Evolutionary conservation across 2,113 vertebrate species (phyloP).

Genomic region (Brachirus orientalis): DNA sequence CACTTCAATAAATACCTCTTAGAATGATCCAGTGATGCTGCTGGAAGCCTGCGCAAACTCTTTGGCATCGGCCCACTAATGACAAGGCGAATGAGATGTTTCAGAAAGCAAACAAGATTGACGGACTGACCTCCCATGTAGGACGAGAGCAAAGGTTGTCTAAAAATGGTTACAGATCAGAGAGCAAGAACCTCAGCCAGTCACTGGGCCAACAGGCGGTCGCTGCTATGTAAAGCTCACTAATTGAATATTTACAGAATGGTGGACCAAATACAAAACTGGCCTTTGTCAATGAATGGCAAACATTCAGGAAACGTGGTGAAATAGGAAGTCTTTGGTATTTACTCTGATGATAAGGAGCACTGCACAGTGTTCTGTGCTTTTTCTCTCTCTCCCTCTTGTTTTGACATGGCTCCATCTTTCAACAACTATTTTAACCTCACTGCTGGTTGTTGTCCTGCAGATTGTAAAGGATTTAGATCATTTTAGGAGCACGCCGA

Average conservation of each 20-base stretch:
- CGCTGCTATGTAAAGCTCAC: slow-evolving; percentile 45
- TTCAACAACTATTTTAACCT: neutral
- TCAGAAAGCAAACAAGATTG: slow-evolving; percentile 34
- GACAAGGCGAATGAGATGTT: slow-evolving; percentile 52
- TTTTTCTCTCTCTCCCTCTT: slow-evolving; percentile 26
- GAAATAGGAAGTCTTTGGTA: slow-evolving; percentile 65
- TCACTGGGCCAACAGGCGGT: slow-evolving; percentile 29
- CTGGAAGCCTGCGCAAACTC: neutral
- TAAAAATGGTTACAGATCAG: slow-evolving; percentile 83
- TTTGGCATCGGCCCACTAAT: slow-evolving; percentile 42
- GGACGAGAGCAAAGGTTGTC: slow-evolving; percentile 64
- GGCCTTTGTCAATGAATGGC: slow-evolving; percentile 70
- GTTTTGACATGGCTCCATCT: slow-evolving; percentile 23
- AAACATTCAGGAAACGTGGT: slow-evolving; percentile 41
- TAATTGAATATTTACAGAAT: slow-evolving; percentile 83
- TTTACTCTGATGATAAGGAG: slow-evolving; percentile 43
- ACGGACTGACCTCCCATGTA: slow-evolving; percentile 62
- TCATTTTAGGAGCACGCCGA: slow-evolving; percentile 11
- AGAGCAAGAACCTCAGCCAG: slow-evolving; percentile 73
- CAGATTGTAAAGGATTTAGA: slow-evolving; percentile 1
- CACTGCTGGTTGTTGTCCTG: no score
- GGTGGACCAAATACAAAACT: slow-evolving; percentile 62
- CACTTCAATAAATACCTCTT: neutral
- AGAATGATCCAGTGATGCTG: neutral
- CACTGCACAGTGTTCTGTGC: slow-evolving; percentile 9